Base-by-base conservation (phyloP, 2,888 invertebrate genomes). In the Epicampocera succincta region DNA sequence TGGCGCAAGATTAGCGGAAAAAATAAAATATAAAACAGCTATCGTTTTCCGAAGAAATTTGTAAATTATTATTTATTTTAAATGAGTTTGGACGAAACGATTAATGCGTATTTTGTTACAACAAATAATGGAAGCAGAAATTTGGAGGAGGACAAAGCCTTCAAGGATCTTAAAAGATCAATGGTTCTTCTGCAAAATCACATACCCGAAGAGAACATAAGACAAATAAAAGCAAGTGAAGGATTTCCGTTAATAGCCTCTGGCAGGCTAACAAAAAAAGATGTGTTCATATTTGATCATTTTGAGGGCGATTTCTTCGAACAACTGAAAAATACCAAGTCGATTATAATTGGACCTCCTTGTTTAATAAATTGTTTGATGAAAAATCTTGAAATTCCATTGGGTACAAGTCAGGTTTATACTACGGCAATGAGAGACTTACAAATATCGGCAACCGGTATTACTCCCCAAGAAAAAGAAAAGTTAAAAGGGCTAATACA, bases 311-410 rank as follows among this genome's bases (percentile, higher is more conserved):
- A 93, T 4, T 90, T 93, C 0, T 98, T 95, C 90, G 92, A 94
- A 0, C 93, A 93, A 85, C 87, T 95, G 6, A 92, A 92, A 84
- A 89, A 90, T 56, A 94, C 93, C 1, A 95, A 94, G 86, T 94
- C 95, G 86, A 92, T 95, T 94, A 92, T 98, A 84, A 92, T 97
- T 77, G 97, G 98, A 0, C 96, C 98, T 0, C 93, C 94, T 69
- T 97, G 97, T 87, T 89, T 98, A 15, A 92, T 95, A 63, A 93
- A 93, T 54, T 97, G 97, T 87, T 90, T 97, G 52, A 92, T 93
- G 33, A 94, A 94, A 86, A 94, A 94, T 13, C 92, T 93, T 85
- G 92, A 95, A 0, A 94, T 98, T 85, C 97, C 97, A 0, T 93
- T 94, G 71, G 94, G 94, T 5, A 92, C 93, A 0, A 94, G 94